phyloP scores from a whole-genome alignment of 2,888 invertebrate genomes.

The Eilema griseolum region DNA sequence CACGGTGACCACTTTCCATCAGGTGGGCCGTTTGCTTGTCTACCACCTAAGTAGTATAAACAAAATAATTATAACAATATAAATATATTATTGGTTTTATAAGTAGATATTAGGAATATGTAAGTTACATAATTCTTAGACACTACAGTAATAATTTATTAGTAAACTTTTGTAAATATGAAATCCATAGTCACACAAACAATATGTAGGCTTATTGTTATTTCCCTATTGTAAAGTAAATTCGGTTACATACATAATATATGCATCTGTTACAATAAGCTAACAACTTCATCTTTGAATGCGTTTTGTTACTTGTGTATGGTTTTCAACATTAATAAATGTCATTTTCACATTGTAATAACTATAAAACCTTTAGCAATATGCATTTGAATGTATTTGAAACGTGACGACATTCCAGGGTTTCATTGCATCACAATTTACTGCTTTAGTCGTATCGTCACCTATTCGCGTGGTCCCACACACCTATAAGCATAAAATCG shows the following conservation, averaged over 20 bases:
- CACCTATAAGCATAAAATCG: slow-evolving; percentile 77
- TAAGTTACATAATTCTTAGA: no score
- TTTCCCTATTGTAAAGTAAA: slow-evolving; percentile 6
- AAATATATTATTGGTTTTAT: no score
- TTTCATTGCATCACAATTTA: slow-evolving; percentile 67
- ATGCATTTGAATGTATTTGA: slow-evolving; percentile 59
- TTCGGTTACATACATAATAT: slow-evolving; percentile 16
- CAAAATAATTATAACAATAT: no score
- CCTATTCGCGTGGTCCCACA: slow-evolving; percentile 60
- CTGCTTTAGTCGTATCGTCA: slow-evolving; percentile 65
- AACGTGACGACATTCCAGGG: slow-evolving; percentile 65
- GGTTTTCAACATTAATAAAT: slow-evolving; percentile 44
- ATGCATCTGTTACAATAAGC: slow-evolving; percentile 23
- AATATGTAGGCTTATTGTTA: not conserved
- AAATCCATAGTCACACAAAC: not conserved
- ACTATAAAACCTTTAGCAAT: slow-evolving; percentile 52
- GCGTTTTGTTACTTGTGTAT: slow-evolving; percentile 20
- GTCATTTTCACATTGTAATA: slow-evolving; percentile 51
- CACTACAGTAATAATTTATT: no score
- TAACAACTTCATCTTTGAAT: slow-evolving; percentile 23
- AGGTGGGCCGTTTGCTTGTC: no score
- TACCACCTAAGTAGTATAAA: no score
- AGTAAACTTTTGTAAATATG: not conserved
- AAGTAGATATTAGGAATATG: no score
- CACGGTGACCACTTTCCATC: no score